Percentiles rank a stretch among this genome's conserved stretches.
phyloP scores from a whole-genome alignment of 2,888 invertebrate species.

The Alloplasta piceator region DNA sequence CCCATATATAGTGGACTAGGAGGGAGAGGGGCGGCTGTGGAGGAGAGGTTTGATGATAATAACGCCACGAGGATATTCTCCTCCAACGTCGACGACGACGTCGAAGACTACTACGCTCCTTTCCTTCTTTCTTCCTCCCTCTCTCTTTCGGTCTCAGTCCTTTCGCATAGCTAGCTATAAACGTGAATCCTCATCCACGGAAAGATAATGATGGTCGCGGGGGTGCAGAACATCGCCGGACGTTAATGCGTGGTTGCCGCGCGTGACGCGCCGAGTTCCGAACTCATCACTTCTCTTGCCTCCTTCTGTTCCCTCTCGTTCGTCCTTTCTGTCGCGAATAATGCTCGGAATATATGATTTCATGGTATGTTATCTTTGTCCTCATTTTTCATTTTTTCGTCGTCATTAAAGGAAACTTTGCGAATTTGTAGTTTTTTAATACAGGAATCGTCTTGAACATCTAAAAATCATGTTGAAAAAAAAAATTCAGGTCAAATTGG shows the following conservation, averaged over 20 bases:
- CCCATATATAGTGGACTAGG: slow-evolving; percentile 36
- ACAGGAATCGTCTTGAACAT: background rate
- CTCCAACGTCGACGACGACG: slow-evolving; percentile 49
- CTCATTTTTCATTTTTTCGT: no score
- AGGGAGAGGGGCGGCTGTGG: slow-evolving; percentile 54
- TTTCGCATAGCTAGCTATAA: slow-evolving; percentile 56
- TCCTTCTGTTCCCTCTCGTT: slow-evolving; percentile 5
- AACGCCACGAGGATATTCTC: slow-evolving; percentile 62
- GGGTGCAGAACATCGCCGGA: slow-evolving; percentile 66
- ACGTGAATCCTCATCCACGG: slow-evolving; percentile 67
- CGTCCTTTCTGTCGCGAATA: no score
- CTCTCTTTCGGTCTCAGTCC: slow-evolving; percentile 14
- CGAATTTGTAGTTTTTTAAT: no score
- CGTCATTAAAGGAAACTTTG: no score
- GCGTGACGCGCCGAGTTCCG: slow-evolving; percentile 44
- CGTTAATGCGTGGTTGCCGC: slow-evolving; percentile 63
- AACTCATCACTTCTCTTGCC: slow-evolving; percentile 19
- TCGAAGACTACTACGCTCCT: slow-evolving; percentile 30
- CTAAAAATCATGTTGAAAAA: background rate
- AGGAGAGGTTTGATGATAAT: slow-evolving; percentile 69
- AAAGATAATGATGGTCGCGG: slow-evolving; percentile 76
- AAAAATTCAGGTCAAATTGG: background rate
- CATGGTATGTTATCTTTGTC: no score
- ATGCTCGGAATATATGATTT: no score
- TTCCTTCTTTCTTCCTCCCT: slow-evolving; percentile 26